Base-by-base conservation (phyloP, 2,797 vertebrate species). In the Peromyscus aztecus region DNA sequence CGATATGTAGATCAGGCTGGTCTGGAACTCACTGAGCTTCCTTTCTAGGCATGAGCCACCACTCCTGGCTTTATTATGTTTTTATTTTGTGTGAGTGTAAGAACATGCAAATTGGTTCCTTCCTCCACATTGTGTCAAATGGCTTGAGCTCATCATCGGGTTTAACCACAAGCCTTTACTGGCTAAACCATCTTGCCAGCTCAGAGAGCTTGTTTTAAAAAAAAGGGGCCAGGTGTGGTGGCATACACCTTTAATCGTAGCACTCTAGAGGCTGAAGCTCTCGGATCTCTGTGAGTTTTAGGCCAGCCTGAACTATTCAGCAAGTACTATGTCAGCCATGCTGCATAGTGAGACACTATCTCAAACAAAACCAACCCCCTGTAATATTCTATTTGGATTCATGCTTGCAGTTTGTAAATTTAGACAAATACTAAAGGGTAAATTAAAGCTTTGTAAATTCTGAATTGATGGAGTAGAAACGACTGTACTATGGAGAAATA, bases 381-480 rank as follows among this genome's bases (percentile, higher is more conserved):
- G 6, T 78, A 86, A 40, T 71, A 63, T 13, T 90, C 9, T 86
- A 0, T 92, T 96, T 96, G 65, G 65, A 75, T 78, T 92, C 73
- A 37, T 61, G 14, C 34, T 88, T 90, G 40, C 49, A 63, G 94
- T 55, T 83, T 92, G 46, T 81, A 29, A 84, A 43, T 89, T 97
- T 93, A 91, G 63, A 87, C 93, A 94, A 90, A 61, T 91, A 77
- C 55, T 95, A 93, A 95, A 19, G 95, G 37, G 13, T 86, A 90
- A 91, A 69, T 52, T 75, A 91, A 95, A 89, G 75, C 4, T 59
- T 92, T 46, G n/a, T 78, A 83, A 84, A 94, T 96, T 95, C 49
- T 90, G 23, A 94, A 83, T 82, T 90, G 94, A 82, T 92, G 77
- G n/a, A 90, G 23, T 96, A 84, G 43, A 94, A 93, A 92, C 88